Conservation (phyloP, 2,113 vertebrate genomes). For the Prolemur simus region DNA sequence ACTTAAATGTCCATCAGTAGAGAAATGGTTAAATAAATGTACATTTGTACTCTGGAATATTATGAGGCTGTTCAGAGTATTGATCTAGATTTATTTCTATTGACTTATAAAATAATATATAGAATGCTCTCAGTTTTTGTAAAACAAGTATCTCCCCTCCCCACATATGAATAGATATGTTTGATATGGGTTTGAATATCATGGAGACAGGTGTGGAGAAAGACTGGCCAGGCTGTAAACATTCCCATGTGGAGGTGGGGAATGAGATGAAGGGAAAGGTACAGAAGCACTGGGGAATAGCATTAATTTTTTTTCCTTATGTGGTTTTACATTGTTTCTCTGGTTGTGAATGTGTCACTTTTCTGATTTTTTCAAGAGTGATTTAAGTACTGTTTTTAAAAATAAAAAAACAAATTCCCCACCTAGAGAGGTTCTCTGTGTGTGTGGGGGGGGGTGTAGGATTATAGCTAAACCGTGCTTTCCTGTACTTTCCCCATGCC, state of each 20-base stretch:
- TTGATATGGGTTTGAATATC: neutral
- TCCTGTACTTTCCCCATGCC: neutral
- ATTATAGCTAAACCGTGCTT: neutral
- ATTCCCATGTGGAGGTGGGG: neutral
- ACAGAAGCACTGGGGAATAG: neutral
- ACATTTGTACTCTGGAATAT: neutral
- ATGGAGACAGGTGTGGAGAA: neutral
- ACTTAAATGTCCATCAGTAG: neutral
- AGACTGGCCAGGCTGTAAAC: neutral
- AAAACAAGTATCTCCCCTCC: neutral
- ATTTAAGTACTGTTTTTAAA: neutral
- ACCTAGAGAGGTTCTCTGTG: neutral
- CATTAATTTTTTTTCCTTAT: neutral
- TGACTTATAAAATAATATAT: neutral
- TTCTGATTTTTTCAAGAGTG: neutral
- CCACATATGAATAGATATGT: neutral
- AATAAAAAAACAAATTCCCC: neutral
- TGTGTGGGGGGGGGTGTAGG: neutral
- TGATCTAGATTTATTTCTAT: conserved; percentile 6
- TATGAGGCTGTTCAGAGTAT: neutral
- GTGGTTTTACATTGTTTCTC: neutral
- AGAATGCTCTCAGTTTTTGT: neutral
- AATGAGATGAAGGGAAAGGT: neutral
- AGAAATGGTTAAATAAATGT: conserved; percentile 26
- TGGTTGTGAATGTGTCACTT: neutral